These are phyloP conservation scores for Glossophaga mutica DNA, from an alignment of 2,797 vertebrate species.

Conservation along the genomic window DNA sequence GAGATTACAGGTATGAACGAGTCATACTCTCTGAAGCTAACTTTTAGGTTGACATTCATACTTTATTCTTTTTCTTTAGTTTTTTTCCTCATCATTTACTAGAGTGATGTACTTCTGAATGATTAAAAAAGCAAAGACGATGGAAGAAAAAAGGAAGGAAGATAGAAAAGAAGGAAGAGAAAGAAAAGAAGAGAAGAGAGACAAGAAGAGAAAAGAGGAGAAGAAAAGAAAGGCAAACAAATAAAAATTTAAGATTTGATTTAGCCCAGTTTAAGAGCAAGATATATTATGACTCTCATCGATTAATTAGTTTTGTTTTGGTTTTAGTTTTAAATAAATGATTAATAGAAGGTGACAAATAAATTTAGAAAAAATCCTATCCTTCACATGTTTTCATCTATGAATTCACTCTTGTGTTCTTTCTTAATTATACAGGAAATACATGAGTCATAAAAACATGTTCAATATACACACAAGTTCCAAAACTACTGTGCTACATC, in stretches of 20 bases:
- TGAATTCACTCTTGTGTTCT: background rate
- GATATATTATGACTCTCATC: background rate
- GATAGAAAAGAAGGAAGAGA: no score
- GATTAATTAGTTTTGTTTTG: background rate
- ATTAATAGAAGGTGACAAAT: background rate
- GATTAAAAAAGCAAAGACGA: background rate
- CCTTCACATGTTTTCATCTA: background rate
- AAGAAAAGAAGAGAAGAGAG: accelerated
- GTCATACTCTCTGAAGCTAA: background rate
- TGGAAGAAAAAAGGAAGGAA: no score
- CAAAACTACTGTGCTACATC: background rate
- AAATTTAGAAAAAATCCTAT: background rate
- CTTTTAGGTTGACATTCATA: background rate
- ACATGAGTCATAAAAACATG: background rate
- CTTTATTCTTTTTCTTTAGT: background rate
- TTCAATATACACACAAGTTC: background rate
- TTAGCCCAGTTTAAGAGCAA: background rate
- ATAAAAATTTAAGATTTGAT: background rate
- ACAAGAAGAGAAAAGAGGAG: background rate
- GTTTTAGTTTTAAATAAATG: background rate
- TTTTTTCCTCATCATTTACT: background rate
- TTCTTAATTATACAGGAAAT: background rate
- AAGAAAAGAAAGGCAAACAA: background rate
- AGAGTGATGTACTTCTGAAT: background rate
- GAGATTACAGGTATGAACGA: background rate